A percentile compares a stretch with the other conserved stretches of the same genome.
These are phyloP conservation scores for Pogonophryne albipinna DNA, from an alignment of 2,797 vertebrate species.

Conservation along the genomic window DNA sequence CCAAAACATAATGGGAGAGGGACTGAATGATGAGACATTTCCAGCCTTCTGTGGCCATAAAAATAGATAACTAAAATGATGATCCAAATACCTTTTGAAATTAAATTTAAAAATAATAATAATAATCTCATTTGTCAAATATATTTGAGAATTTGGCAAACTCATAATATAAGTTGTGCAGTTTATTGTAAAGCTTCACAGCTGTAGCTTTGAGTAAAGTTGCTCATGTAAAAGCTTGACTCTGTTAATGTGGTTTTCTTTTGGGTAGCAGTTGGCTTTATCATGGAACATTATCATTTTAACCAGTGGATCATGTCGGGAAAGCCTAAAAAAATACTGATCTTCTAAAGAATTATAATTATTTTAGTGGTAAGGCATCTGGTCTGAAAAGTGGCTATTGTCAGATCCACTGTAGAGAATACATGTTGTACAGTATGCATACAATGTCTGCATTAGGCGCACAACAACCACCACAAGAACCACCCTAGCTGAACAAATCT, in stretches of 20 bases:
- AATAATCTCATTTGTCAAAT: too few relatives aligned
- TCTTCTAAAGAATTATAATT: background rate
- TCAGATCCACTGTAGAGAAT: too few relatives aligned
- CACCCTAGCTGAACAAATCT: conserved; percentile 12
- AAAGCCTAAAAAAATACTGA: background rate
- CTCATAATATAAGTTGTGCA: too few relatives aligned
- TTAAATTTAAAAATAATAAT: too few relatives aligned
- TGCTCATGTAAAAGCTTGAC: background rate
- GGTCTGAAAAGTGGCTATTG: background rate
- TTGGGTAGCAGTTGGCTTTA: background rate
- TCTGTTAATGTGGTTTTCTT: background rate
- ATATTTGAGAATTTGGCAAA: too few relatives aligned
- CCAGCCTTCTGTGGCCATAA: background rate
- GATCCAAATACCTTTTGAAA: too few relatives aligned
- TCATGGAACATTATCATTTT: too few relatives aligned
- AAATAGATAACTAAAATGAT: too few relatives aligned
- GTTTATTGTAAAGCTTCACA: too few relatives aligned
- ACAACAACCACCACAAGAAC: background rate
- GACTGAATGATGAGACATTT: background rate
- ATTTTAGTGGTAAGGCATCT: background rate
- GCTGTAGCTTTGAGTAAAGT: background rate
- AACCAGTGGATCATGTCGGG: background rate
- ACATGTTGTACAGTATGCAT: background rate
- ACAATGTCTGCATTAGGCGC: background rate
- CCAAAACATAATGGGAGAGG: background rate